Conservation (phyloP, 2,888 invertebrate species). For the Spilarctia lutea region DNA sequence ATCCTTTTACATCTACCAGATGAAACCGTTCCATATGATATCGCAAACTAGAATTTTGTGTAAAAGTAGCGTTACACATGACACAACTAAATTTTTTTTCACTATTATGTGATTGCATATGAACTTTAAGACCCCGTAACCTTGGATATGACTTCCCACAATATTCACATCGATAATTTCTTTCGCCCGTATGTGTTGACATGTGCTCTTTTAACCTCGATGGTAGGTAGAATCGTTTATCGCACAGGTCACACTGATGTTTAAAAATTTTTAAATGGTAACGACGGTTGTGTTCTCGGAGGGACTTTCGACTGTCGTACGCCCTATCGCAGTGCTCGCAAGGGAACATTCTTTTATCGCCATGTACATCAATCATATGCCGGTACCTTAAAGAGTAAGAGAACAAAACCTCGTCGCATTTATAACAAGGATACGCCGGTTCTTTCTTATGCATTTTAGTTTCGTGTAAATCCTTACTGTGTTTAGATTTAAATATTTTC, state of each 20-base stretch:
- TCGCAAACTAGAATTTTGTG: constrained; percentile 85
- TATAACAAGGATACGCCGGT: constrained; percentile 75
- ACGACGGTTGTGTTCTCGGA: constrained; percentile 74
- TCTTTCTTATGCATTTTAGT: constrained; percentile 74
- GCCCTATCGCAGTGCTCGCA: constrained; percentile 76
- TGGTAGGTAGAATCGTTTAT: constrained; percentile 82
- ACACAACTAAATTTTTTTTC: constrained; percentile 85
- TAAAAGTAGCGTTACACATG: constrained; percentile 83
- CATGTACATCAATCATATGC: constrained; percentile 76
- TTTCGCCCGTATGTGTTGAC: constrained; percentile 79
- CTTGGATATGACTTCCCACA: constrained; percentile 79
- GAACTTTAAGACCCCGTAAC: constrained; percentile 79
- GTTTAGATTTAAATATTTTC: constrained; percentile 77
- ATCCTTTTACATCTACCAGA: constrained; percentile 60
- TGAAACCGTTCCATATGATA: constrained; percentile 84
- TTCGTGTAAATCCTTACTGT: constrained; percentile 73
- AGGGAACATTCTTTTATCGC: constrained; percentile 69
- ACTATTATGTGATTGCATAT: constrained; percentile 84
- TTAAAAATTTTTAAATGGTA: constrained; percentile 75
- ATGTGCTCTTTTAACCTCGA: constrained; percentile 77
- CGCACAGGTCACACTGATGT: constrained; percentile 84
- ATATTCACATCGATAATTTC: constrained; percentile 75
- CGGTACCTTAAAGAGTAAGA: constrained; percentile 73
- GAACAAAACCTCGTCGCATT: constrained; percentile 75
- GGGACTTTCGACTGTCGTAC: constrained; percentile 76